Percentiles rank a stretch among this genome's conserved stretches.
phyloP scores from a whole-genome alignment of 2,797 vertebrate species.

The Nannoperca australis region DNA sequence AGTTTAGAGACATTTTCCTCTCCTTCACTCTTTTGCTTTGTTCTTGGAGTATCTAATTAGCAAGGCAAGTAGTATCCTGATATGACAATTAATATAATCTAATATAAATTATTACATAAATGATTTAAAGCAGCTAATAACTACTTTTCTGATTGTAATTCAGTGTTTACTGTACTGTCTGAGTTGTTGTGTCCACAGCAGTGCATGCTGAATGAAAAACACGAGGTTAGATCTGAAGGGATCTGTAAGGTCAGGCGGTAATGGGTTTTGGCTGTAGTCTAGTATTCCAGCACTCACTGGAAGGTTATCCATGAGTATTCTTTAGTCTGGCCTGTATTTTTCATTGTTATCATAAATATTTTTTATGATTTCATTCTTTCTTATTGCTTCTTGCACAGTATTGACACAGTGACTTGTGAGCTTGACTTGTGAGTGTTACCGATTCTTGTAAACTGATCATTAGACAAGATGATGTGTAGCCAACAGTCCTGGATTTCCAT shows the following conservation, averaged over 20 bases:
- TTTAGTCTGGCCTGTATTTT: not conserved
- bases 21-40: not conserved
- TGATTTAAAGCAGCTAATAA: not conserved
- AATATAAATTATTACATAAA: too few species aligned
- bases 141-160: not conserved
- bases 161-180: not conserved
- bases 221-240: not conserved
- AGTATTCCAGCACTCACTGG: not conserved
- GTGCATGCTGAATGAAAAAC: constrained; percentile 12
- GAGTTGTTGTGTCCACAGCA: constrained; percentile 31
- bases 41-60: not conserved
- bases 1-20: not conserved
- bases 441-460: not conserved
- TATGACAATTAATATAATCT: not conserved
- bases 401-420: not conserved
- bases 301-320: not conserved
- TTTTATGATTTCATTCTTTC: not conserved
- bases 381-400: not conserved
- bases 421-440: not conserved
- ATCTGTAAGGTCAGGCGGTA: not conserved
- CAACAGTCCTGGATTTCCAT: not conserved
- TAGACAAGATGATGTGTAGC: not conserved
- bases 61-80: not conserved
- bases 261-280: not conserved
- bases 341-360: not conserved